A percentile compares a stretch with the other conserved stretches of the same genome.
Evolutionary conservation across 2,113 vertebrate species (phyloP).

Genomic region (Carettochelys insculpta): DNA sequence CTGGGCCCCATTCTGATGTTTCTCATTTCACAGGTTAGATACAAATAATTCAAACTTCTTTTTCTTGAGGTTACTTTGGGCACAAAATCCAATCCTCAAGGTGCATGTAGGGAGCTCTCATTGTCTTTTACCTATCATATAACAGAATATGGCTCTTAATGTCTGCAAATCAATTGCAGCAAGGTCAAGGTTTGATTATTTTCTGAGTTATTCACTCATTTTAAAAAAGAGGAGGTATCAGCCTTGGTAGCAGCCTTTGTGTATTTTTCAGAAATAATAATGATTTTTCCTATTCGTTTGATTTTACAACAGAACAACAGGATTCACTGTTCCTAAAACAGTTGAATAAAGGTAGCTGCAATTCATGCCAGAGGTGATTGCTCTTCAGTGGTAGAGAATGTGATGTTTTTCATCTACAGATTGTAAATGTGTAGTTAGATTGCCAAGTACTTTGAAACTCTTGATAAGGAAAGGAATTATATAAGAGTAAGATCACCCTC

Average conservation of each 20-base stretch:
- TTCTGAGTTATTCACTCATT: background rate
- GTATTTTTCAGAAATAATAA: background rate
- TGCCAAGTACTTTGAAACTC: background rate
- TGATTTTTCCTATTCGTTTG: background rate
- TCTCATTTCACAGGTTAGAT: background rate
- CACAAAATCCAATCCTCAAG: background rate
- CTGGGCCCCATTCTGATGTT: conserved; percentile 28
- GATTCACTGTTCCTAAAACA: background rate
- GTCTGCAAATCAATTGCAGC: background rate
- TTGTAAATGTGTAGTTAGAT: background rate
- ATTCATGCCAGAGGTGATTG: background rate
- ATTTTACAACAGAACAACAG: background rate
- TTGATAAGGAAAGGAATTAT: background rate
- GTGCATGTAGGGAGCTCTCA: conserved; percentile 16
- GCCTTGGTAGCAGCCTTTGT: background rate
- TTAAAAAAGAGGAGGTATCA: background rate
- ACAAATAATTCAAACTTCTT: background rate
- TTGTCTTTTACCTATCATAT: background rate
- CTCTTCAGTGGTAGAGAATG: background rate
- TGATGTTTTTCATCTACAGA: background rate
- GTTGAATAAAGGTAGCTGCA: background rate
- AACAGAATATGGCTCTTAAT: background rate
- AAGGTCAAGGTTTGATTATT: background rate
- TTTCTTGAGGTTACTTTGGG: conserved; percentile 37
- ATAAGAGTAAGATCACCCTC: background rate